Evolutionary conservation across 2,888 invertebrate species (phyloP).

Genomic region (Himalopsyche japonica): DNA sequence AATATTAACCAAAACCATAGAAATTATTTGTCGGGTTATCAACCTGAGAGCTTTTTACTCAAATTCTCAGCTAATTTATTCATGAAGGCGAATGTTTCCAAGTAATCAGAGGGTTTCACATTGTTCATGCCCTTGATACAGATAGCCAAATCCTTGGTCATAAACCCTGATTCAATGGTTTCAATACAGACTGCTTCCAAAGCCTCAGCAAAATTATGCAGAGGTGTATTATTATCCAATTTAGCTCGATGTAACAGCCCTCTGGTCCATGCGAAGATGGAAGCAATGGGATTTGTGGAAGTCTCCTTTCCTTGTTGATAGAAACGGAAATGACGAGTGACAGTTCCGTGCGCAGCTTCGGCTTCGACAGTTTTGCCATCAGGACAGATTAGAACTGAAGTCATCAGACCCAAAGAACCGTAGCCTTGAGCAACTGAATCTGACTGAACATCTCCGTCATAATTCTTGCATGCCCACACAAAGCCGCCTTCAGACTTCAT

Average conservation of each 20-base stretch:
- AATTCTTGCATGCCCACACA: conserved; percentile 99
- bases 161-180: conserved; percentile 91
- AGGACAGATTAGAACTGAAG: conserved; percentile 93
- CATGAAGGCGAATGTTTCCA: conserved; percentile 97
- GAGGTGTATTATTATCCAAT: conserved; percentile 79
- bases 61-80: conserved; percentile 93
- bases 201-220: conserved; percentile 80
- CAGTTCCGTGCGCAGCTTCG: conserved; percentile 98
- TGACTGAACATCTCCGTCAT: conserved; percentile 98
- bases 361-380: conserved; percentile 98
- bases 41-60: conserved; percentile 62
- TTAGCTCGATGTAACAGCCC: conserved; percentile 94
- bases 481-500: conserved; percentile 99
- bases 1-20: conserved; percentile 12
- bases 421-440: conserved; percentile 98
- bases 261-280: conserved; percentile 98
- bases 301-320: conserved; percentile 96
- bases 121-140: conserved; percentile 93
- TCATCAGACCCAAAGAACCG: conserved; percentile 97
- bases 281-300: conserved; percentile 98
- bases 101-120: conserved; percentile 79
- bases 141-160: conserved; percentile 99
- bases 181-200: conserved; percentile 90
- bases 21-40: conserved; percentile 48
- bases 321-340: conserved; percentile 86